Base-by-base conservation (phyloP, 2,797 vertebrate genomes). In the Oophaga sylvatica region DNA sequence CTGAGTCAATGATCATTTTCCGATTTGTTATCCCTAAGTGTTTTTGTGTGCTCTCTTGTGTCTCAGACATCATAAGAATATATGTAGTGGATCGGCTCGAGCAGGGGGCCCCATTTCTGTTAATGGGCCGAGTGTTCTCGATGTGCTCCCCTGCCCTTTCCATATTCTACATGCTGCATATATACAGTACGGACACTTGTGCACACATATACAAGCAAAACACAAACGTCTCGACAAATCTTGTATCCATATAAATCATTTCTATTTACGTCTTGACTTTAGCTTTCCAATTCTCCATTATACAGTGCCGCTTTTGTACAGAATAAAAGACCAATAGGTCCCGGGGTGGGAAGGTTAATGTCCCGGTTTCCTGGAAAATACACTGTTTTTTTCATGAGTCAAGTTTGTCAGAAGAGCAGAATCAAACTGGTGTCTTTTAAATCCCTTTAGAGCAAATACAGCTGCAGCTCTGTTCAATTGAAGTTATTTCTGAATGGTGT, bases 361-460 rank as follows among this genome's bases (percentile, higher is more conserved):
- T 89, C 77, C 73, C 75, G 26, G 73, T 70, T 86, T 89, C 84
- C 80, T 87, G 88, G 84, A 89, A 89, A 83, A 86, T 81, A 68
- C 6, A 78, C 29, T 83, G 62, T 81, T 68, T 82, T 82, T 83
- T 75, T 78, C 56, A 83, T 87, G 88, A 89, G 88, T 89, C 88
- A 89, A 89, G 84, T 89, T 86, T 89, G 81, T 84, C 82, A 78
- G 63, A 89, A 48, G 76, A 89, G 67, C 20, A 89, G 73, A 86
- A 86, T 83, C 63, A n/a, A 82, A 26, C 70, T 65, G 86, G 80
- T 87, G 73, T 86, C 80, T 86, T 86, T 89, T 86, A 89, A 83
- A 89, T 83, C 80, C 80, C 84, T 80, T 86, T 80, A 87, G 88
- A 89, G 84, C 84, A 89, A 89, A 89, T 89, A 89, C 88, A 89